Evolutionary conservation across 2,888 invertebrate genomes (phyloP).

Genomic region (Diachrysia chrysitis): DNA sequence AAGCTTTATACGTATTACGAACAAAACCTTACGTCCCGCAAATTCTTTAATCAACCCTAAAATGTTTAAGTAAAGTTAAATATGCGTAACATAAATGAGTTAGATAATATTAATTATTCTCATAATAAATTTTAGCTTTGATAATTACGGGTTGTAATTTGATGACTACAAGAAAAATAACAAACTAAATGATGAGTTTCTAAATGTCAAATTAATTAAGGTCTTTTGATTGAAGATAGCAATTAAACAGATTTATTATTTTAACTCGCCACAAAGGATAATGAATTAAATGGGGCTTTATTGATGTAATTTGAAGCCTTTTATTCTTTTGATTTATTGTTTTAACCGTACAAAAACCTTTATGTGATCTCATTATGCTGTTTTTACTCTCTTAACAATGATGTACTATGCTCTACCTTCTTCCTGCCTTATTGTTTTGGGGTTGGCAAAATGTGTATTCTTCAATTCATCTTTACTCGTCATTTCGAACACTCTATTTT

Average conservation of each 20-base stretch:
- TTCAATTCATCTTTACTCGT: neutral
- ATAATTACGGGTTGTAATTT: constrained; percentile 14
- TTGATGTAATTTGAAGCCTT: neutral
- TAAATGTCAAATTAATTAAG: constrained; percentile 5
- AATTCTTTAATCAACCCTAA: constrained; percentile 21
- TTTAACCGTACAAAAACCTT: neutral
- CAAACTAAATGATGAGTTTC: neutral
- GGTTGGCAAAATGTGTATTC: neutral
- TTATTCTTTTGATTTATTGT: neutral
- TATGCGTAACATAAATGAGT: constrained; percentile 11
- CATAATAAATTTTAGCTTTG: neutral
- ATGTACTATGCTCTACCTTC: neutral
- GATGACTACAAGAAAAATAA: neutral
- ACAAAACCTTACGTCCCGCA: constrained; percentile 4
- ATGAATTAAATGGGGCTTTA: neutral
- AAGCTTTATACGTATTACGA: neutral
- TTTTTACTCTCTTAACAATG: neutral
- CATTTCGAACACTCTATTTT: too few species aligned
- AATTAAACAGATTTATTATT: neutral
- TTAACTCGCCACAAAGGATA: neutral
- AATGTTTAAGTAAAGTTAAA: constrained; percentile 31
- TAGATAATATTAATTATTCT: neutral
- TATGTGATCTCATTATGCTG: neutral
- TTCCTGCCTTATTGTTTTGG: neutral
- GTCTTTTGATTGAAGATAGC: neutral